These are phyloP conservation scores for Epinotia demarniana DNA, from an alignment of 2,888 invertebrate species.

Conservation along the genomic window DNA sequence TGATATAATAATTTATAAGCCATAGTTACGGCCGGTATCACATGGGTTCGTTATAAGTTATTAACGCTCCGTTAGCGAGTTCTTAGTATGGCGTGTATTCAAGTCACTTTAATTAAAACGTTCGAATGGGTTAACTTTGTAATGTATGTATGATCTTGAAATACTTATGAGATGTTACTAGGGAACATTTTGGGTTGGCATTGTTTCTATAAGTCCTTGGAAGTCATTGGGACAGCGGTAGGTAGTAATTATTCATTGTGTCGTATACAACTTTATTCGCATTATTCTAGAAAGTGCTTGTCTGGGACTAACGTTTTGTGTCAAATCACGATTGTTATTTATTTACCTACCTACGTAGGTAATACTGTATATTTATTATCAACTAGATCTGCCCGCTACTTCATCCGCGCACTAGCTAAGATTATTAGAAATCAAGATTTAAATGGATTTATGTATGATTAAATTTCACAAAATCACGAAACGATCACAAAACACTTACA, in stretches of 20 bases:
- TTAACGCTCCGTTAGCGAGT: slow-evolving; percentile 25
- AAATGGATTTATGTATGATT: no score
- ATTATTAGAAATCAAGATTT: no score
- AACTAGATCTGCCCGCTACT: no score
- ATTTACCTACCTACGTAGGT: not conserved
- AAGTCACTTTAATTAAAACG: slow-evolving; percentile 28
- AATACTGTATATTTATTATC: no score
- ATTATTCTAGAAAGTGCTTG: not conserved
- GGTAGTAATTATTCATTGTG: slow-evolving; percentile 25
- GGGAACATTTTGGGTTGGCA: slow-evolving; percentile 6
- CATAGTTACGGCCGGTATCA: slow-evolving; percentile 7
- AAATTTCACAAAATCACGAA: no score
- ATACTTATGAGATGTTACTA: slow-evolving; percentile 23
- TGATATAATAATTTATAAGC: not conserved
- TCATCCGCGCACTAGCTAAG: no score
- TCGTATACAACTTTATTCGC: not conserved
- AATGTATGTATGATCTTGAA: slow-evolving; percentile 36
- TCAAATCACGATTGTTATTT: not conserved
- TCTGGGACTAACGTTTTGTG: not conserved
- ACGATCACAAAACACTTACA: not conserved
- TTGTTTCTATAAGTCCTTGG: slow-evolving; percentile 18
- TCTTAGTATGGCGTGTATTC: slow-evolving; percentile 5
- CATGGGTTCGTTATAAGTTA: slow-evolving; percentile 20
- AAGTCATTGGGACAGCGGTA: slow-evolving; percentile 7
- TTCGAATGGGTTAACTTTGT: slow-evolving; percentile 33